These are phyloP conservation scores for Willisornis vidua DNA, from an alignment of 2,113 vertebrate genomes.

Conservation along the genomic window DNA sequence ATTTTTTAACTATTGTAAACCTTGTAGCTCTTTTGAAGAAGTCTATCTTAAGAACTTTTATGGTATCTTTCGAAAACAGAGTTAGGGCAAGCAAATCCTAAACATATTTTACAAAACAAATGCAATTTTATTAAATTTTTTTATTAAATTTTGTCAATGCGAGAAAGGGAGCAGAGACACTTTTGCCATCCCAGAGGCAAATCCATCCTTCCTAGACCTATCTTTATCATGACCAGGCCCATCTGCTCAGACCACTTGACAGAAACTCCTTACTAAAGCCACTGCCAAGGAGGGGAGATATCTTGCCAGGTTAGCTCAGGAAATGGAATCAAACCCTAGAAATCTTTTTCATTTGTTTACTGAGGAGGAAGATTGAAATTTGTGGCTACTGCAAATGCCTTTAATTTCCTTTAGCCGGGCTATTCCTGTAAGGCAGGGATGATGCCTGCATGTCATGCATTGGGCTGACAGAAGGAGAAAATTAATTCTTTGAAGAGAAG, in stretches of 20 bases:
- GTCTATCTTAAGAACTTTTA: neutral
- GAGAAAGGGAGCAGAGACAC: neutral
- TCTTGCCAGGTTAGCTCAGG: neutral
- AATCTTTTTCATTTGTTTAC: neutral
- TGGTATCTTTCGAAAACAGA: neutral
- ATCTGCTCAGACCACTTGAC: neutral
- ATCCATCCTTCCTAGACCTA: neutral
- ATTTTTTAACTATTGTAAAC: neutral
- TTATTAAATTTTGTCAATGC: neutral
- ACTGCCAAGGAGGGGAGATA: neutral
- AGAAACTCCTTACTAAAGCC: neutral
- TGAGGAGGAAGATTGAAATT: neutral
- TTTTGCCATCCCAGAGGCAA: neutral
- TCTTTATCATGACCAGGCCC: no score
- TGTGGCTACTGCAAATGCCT: neutral
- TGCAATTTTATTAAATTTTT: neutral
- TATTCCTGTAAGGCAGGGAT: neutral
- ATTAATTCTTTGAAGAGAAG: neutral
- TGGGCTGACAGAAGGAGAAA: neutral
- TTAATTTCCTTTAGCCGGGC: accelerated
- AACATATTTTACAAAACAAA: neutral
- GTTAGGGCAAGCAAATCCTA: neutral
- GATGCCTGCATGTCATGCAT: accelerated
- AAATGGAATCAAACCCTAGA: neutral
- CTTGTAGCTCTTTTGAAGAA: neutral